phyloP scores from a whole-genome alignment of 2,797 vertebrate genomes.

The Cephalopachus bancanus region DNA sequence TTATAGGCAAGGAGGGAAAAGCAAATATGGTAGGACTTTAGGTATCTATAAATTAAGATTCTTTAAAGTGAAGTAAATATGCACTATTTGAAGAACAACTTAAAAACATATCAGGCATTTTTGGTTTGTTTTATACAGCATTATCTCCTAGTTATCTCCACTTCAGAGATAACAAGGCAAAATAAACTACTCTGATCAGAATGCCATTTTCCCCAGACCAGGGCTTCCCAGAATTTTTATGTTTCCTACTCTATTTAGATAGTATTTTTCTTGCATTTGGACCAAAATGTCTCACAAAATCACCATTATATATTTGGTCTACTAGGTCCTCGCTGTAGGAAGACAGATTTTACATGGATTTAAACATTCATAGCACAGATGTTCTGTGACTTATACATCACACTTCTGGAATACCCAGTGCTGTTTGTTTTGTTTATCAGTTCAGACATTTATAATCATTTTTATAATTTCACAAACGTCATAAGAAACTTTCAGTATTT shows the following conservation, averaged over 20 bases:
- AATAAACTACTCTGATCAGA: background rate
- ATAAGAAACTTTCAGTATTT: slow-evolving; percentile 60
- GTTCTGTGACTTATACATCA: slow-evolving; percentile 43
- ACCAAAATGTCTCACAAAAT: background rate
- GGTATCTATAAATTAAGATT: background rate
- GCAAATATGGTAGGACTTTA: background rate
- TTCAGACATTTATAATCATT: slow-evolving; percentile 72
- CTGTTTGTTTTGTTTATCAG: slow-evolving; percentile 70
- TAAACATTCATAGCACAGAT: slow-evolving; percentile 62
- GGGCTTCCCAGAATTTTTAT: background rate
- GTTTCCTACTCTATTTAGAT: background rate
- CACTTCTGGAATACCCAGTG: background rate
- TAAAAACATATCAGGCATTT: background rate
- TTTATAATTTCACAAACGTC: slow-evolving; percentile 73
- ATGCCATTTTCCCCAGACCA: background rate
- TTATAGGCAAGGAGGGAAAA: background rate
- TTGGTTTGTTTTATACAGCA: background rate
- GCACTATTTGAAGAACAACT: background rate
- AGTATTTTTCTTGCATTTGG: background rate
- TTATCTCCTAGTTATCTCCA: background rate
- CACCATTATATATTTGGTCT: background rate
- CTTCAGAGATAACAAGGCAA: background rate
- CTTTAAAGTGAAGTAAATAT: background rate
- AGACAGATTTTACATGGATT: slow-evolving; percentile 10
- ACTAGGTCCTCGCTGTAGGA: background rate